A percentile compares a stretch with the other conserved stretches of the same genome.
Evolutionary conservation across 2,113 vertebrate genomes (phyloP).

Genomic region (Equus przewalskii): DNA sequence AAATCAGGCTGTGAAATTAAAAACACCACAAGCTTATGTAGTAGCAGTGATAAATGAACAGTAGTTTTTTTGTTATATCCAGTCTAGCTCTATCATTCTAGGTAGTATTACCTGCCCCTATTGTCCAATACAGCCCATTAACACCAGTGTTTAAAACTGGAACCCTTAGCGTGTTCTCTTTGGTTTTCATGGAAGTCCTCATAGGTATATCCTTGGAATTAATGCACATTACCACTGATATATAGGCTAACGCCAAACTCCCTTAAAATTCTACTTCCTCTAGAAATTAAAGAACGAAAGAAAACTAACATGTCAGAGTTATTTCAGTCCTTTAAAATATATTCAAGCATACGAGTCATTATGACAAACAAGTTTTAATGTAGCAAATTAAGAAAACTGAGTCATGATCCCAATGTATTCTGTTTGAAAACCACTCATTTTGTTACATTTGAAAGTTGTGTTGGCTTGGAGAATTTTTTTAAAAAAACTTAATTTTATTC

Average conservation of each 20-base stretch:
- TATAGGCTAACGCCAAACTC: neutral
- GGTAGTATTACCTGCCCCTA: neutral
- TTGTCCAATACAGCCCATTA: neutral
- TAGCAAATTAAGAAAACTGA: slow-evolving; percentile 62
- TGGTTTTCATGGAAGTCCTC: neutral
- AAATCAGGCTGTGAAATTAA: neutral
- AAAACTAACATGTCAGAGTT: neutral
- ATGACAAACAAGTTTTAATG: slow-evolving; percentile 38
- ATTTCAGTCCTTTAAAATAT: slow-evolving; percentile 18
- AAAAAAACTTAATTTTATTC: slow-evolving; percentile 23
- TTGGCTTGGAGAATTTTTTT: slow-evolving; percentile 10
- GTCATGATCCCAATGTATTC: neutral
- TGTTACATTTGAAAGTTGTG: slow-evolving; percentile 46
- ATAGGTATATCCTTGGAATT: neutral
- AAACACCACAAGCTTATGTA: neutral
- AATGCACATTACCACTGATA: neutral
- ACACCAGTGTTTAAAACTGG: neutral
- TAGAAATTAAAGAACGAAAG: neutral
- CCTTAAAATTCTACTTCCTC: neutral
- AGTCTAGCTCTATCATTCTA: neutral
- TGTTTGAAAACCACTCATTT: slow-evolving; percentile 38
- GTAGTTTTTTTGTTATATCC: neutral
- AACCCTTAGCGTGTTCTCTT: neutral
- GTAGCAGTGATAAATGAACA: neutral
- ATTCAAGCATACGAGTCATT: slow-evolving; percentile 47